These are phyloP conservation scores for Danaus melanippus DNA, from an alignment of 1,140 invertebrate genomes.

Conservation along the genomic window DNA sequence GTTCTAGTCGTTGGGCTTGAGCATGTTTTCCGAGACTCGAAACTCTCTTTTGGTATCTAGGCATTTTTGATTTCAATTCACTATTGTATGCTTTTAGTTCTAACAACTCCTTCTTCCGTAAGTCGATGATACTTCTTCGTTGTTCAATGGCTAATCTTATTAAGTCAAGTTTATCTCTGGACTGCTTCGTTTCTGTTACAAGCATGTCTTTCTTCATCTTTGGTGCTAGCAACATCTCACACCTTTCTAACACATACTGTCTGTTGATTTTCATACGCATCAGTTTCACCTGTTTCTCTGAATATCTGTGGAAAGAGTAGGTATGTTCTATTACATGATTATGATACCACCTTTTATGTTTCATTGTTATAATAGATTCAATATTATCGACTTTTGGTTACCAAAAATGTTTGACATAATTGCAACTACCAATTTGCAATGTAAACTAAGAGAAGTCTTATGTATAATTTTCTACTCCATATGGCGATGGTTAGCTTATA, in stretches of 20 bases:
- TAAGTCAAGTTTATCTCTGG: slow-evolving; percentile 76
- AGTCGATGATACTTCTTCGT: slow-evolving; percentile 74
- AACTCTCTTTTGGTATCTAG: slow-evolving; percentile 77
- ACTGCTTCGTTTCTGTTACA: slow-evolving; percentile 74
- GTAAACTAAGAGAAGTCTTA: too few relatives aligned
- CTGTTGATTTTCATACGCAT: slow-evolving; percentile 73
- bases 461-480: too few relatives aligned
- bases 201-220: slow-evolving; percentile 75
- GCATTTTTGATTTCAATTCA: slow-evolving; percentile 72
- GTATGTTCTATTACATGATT: background rate
- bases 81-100: slow-evolving; percentile 74
- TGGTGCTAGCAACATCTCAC: slow-evolving; percentile 71
- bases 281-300: slow-evolving; percentile 77
- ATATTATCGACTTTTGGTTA: too few relatives aligned
- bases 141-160: slow-evolving; percentile 76
- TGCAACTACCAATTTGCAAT: too few relatives aligned
- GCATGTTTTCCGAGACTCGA: slow-evolving; percentile 75
- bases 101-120: slow-evolving; percentile 70
- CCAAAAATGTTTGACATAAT: too few relatives aligned
- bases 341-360: too few relatives aligned
- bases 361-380: too few relatives aligned
- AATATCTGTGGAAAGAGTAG: slow-evolving; percentile 67
- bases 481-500: too few relatives aligned
- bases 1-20: slow-evolving; percentile 66
- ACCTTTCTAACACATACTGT: slow-evolving; percentile 74